Evolutionary conservation across 2,888 invertebrate genomes (phyloP).

Genomic region (Callimorpha dominula): DNA sequence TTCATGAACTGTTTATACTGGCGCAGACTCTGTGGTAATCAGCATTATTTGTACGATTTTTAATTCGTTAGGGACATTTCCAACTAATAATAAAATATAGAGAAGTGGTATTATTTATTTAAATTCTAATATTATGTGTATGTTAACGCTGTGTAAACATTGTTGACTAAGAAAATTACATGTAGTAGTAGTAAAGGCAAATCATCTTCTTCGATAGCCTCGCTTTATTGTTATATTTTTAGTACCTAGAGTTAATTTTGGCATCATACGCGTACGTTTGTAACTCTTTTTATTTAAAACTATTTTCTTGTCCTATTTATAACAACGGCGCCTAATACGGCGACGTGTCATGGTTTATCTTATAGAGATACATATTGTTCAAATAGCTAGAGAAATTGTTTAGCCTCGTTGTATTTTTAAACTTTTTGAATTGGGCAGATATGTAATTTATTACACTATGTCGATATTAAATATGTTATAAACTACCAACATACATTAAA

Average conservation of each 20-base stretch:
- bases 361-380: not conserved
- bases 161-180: not conserved
- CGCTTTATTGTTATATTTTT: conserved; percentile 23
- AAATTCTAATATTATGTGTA: too few species aligned
- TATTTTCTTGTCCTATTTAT: conserved; percentile 39
- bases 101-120: too few species aligned
- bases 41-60: not conserved
- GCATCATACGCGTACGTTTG: conserved; percentile 25
- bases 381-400: not conserved
- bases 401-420: conserved; percentile 8
- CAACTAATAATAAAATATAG: too few species aligned
- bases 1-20: not conserved
- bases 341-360: conserved; percentile 3
- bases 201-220: not conserved
- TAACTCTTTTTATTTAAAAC: conserved; percentile 26
- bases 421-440: not conserved
- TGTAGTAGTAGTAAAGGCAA: not conserved
- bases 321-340: conserved; percentile 29
- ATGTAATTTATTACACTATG: not conserved
- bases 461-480: too few species aligned
- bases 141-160: too few species aligned
- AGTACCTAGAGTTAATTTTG: conserved; percentile 31
- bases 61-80: not conserved
- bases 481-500: too few species aligned
- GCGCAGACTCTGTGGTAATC: not conserved